Evolutionary conservation across 2,113 vertebrate genomes (phyloP), one percentile per base, ranked within the genome.

Genomic region (Telmatochromis brachygnathus): DNA sequence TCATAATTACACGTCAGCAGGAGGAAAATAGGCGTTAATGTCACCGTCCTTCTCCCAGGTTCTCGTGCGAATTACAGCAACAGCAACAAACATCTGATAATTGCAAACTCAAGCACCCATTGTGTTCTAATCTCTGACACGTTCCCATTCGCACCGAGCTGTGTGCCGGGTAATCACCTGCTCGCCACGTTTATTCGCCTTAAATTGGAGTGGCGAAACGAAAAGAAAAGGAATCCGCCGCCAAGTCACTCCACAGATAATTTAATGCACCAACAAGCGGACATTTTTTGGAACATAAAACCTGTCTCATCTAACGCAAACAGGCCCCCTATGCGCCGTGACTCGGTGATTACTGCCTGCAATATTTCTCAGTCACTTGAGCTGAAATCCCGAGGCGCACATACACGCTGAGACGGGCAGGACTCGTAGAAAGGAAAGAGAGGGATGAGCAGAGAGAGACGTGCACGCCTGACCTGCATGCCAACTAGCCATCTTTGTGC

Each of bases 401-500:
- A 73, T 83, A 65, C 75, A 68, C 56, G 26, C 6, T 8, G 33
- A 89, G 62, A 89, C 81, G 62, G 70, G 75, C 55, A 56, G 81
- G 53, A 84, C 88, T 58, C 28, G 26, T 23, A 45, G 37, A 51
- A 42, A 58, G 55, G 37, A 4, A 30, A 49, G 58, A 49, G 58
- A 86, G 84, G 82, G 85, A 90, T 58, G 81, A 88, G 88, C 33
- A 5, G 23, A 79, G 56, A 88, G 85, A 82, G 90, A 90, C 30
- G 55, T 23, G 55, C 45, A 39, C 35, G 89, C 62, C 90, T 94
- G 95, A 96, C 95, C 94, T 83, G 95, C 94, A 96, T 95, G 91
- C 83, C 93, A 93, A 96, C 94, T 92, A 95, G 95, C 93, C 94
- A 89, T 94, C 92, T 92, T 94, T 89, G 85, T 91, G 91, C 93